Base-by-base conservation (phyloP, 2,888 invertebrate genomes). In the Sphaerophoria taeniata region DNA sequence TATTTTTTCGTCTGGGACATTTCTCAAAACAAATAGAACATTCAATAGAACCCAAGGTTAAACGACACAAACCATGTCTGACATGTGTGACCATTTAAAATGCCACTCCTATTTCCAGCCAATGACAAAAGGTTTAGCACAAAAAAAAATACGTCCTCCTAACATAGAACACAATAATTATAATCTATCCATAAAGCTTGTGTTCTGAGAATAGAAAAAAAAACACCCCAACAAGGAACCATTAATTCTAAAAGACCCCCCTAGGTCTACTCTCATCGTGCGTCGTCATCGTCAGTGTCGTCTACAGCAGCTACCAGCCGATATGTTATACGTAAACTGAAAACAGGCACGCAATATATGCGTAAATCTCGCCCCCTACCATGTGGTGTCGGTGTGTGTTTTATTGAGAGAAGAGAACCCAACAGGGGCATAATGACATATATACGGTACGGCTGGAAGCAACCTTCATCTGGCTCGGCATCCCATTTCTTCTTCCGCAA, bases 271-370 rank as follows among this genome's bases (percentile, higher is more conserved):
- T 43, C 43, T 9, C 9, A 12, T 3, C 39, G 39, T 11, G 12
- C 9, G 12, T 11, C n/a, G 45, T 12, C 14, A 45, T 49, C 65
- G 39, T 58, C 4, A 43, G 12, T 12, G 4, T 43, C 36, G 36
- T 60, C 39, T 43, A 36, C 49, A n/a, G 14, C 24, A 14, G 4
- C 4, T n/a, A 14, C 24, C 31, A 55, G 55, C 16, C 16, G 34
- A 4, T 16, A 39, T 14, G 71, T 11, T 9, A 43, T 9, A 73
- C 53, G 53, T 63, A 58, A 12, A 49, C 16, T 33, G 43, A 24
- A 73, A 79, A 77, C 39, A 65, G 53, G 60, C 79, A 73, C 79
- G 79, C 73, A 79, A 58, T 82, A 61, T 82, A 49, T 73, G 60
- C 67, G 65, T 72, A 47, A 24, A 56, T 34, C 39, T 75, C 67